Base-by-base conservation (phyloP, 1,140 invertebrate species). In the Brachionus plicatilis region DNA sequence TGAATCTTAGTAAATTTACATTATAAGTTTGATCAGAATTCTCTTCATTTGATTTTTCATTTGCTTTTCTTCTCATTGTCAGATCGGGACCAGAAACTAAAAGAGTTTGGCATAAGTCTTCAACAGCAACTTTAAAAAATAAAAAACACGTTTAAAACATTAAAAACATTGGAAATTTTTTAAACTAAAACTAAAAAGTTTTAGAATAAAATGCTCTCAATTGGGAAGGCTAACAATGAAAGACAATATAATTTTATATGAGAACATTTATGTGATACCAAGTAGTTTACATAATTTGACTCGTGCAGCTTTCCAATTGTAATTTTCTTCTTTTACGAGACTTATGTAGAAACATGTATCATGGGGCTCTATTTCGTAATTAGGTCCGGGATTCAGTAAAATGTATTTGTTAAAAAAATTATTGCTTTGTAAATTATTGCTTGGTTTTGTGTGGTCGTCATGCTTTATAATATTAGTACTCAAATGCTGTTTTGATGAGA, bases 301-400 rank as follows among this genome's bases (percentile, higher is more conserved):
- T 7, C 53, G 20, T 24, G 79, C 79, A 11, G 53, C 53, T 56
- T 84, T 84, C 82, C 60, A 84, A 17, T 70, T 53, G 41, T 84
- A 84, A 17, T 84, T 72, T 56, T 84, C 60, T 56, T 84, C 82
- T 53, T 84, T 84, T 7, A 70, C 66, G 1, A 84, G 29, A 75
- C 82, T 84, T 12, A 84, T 84, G 27, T 84, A 84, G 20, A 84
- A 84, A 56, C 60, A 72, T 6, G 47, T 84, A 56, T 84, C 82
- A 29, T 84, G 33, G 1, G 60, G 17, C 24, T 84, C 45, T 1
- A 84, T 68, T 53, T 60, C 45, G 24, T 70, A 84, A 17, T 33
- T 70, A 4, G 60, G 43, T n/a, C 82, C 82, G 1, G 82, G 82
- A 70, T 84, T 84, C 7, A 84, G 37, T 41, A 84, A n/a, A 70